Evolutionary conservation across 1,140 invertebrate genomes (phyloP).

Genomic region (Micrasema longulum): DNA sequence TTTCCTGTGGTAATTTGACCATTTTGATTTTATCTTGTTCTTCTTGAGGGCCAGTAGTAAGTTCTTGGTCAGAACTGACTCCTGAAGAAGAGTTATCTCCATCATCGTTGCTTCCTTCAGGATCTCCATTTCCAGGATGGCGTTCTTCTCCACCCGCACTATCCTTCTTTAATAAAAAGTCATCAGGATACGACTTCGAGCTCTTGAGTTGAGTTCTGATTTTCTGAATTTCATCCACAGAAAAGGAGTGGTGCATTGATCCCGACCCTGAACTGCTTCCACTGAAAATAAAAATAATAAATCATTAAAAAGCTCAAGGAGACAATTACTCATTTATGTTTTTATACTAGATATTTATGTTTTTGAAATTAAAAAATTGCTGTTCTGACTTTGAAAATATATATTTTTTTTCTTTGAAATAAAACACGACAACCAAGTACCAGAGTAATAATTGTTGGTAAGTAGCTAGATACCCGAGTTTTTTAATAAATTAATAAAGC

Average conservation of each 20-base stretch:
- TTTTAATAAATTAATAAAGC: too few relatives aligned
- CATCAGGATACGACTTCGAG: conserved; percentile 86
- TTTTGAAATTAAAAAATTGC: too few relatives aligned
- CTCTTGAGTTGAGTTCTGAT: conserved; percentile 85
- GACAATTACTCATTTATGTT: too few relatives aligned
- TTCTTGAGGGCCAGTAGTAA: conserved; percentile 62
- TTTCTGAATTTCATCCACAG: conserved; percentile 89
- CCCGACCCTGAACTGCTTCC: conserved; percentile 78
- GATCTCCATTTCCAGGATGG: conserved; percentile 52
- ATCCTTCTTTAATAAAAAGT: conserved; percentile 73
- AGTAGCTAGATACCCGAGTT: too few relatives aligned
- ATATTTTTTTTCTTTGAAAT: too few relatives aligned
- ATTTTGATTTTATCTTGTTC: conserved; percentile 45
- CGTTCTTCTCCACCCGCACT: conserved; percentile 57
- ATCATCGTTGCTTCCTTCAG: conserved; percentile 71
- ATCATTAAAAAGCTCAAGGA: background rate
- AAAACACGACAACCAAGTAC: too few relatives aligned
- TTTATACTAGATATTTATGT: too few relatives aligned
- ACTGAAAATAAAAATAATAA: conserved; percentile 62
- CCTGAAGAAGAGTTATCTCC: conserved; percentile 89
- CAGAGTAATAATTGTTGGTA: too few relatives aligned
- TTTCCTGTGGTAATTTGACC: conserved; percentile 41
- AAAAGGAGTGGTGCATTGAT: conserved; percentile 85
- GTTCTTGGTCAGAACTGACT: conserved; percentile 87
- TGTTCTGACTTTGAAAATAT: too few relatives aligned